Evolutionary conservation across 2,113 vertebrate genomes (phyloP).

Genomic region (Patagioenas fasciata): DNA sequence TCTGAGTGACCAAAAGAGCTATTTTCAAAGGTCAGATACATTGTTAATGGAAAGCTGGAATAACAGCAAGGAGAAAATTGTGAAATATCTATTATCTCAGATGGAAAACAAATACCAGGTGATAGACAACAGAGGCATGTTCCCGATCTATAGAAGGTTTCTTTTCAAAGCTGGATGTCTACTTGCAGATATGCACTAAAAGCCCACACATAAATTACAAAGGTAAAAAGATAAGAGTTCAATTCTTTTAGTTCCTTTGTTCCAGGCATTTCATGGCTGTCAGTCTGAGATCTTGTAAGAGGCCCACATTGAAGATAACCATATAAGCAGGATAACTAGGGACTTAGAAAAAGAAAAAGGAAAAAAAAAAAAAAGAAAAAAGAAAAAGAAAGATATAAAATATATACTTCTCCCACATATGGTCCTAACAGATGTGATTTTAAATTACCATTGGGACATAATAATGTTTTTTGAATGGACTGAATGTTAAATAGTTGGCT

Average conservation of each 20-base stretch:
- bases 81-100: slow-evolving; percentile 8
- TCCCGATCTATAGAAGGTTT: slow-evolving; percentile 1
- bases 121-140: background rate
- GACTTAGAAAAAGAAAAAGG: background rate
- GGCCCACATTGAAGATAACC: background rate
- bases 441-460: slow-evolving; percentile 58
- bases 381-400: background rate
- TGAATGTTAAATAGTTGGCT: slow-evolving; percentile 57
- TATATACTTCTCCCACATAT: background rate
- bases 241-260: slow-evolving; percentile 38
- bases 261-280: slow-evolving; percentile 35
- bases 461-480: slow-evolving; percentile 53
- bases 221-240: slow-evolving; percentile 37
- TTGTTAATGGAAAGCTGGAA: slow-evolving; percentile 31
- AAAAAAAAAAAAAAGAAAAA: background rate
- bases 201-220: slow-evolving; percentile 60
- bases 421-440: slow-evolving; percentile 53
- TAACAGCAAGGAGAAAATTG: background rate
- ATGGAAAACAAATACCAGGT: slow-evolving; percentile 30
- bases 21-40: slow-evolving; percentile 22
- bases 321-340: background rate
- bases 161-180: slow-evolving; percentile 41
- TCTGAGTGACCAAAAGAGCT: slow-evolving; percentile 6
- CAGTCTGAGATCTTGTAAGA: slow-evolving; percentile 54
- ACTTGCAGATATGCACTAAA: slow-evolving; percentile 39